These are phyloP conservation scores for Crambe crambe DNA, from an alignment of 37 sponge, comb jelly and placozoan genomes.

Conservation along the genomic window DNA sequence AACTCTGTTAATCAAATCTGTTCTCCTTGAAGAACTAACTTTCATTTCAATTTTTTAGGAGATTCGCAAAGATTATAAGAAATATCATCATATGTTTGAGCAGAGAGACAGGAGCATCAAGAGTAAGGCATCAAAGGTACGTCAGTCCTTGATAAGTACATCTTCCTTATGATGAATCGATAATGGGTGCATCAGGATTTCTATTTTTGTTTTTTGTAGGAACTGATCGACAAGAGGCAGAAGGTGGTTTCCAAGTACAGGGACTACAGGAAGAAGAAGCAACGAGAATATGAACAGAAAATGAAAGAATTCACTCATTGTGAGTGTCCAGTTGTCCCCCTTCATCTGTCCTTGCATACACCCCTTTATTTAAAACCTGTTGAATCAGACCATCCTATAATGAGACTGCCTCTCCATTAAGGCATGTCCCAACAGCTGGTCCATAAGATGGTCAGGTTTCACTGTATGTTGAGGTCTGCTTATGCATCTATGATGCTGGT, in stretches of 20 bases:
- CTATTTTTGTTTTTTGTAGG: conserved; percentile 40
- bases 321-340: too few species aligned
- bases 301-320: conserved; percentile 10
- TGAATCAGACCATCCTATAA: too few species aligned
- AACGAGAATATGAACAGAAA: conserved; percentile 22
- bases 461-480: too few species aligned
- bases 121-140: conserved; percentile 90
- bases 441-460: too few species aligned
- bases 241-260: conserved; percentile 51
- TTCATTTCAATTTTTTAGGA: too few species aligned
- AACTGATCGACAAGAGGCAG: conserved; percentile 67
- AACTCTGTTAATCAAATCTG: too few species aligned
- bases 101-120: conserved; percentile 73
- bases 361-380: too few species aligned
- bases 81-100: conserved; percentile 85
- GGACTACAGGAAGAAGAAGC: conserved; percentile 48
- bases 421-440: too few species aligned
- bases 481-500: background rate
- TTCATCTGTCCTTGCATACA: too few species aligned
- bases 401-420: too few species aligned
- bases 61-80: conserved; percentile 85
- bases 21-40: too few species aligned
- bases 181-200: background rate
- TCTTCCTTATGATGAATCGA: background rate
- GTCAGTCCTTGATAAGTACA: background rate